phyloP scores from a whole-genome alignment of 2,113 vertebrate genomes.

The Oxygymnocypris stewartii region DNA sequence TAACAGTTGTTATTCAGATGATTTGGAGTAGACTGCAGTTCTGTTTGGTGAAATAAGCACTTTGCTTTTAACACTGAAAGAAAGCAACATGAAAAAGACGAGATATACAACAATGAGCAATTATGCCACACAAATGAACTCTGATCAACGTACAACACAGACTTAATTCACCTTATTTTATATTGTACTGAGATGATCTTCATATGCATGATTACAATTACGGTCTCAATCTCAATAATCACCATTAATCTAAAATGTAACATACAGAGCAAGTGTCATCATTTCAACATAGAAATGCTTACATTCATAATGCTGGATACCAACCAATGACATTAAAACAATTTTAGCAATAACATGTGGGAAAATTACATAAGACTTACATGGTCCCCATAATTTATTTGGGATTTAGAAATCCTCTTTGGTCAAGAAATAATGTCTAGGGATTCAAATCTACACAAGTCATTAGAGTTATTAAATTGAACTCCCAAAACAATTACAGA shows the following conservation, averaged over 20 bases:
- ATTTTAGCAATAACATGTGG: neutral
- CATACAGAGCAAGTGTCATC: neutral
- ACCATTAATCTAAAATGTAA: constrained; percentile 8
- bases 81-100: neutral
- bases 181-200: neutral
- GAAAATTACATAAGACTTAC: neutral
- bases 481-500: neutral
- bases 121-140: neutral
- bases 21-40: neutral
- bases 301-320: neutral
- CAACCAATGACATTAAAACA: neutral
- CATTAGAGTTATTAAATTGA: neutral
- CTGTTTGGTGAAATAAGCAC: neutral
- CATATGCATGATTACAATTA: neutral
- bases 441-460: constrained; percentile 4
- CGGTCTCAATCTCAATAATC: neutral
- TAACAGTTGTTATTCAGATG: neutral
- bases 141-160: neutral
- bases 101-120: neutral
- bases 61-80: neutral
- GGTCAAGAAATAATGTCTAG: neutral
- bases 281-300: neutral
- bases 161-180: neutral
- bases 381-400: neutral
- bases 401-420: neutral